Base-by-base conservation (phyloP, 2,113 vertebrate genomes). In the Burhinus oedicnemus region DNA sequence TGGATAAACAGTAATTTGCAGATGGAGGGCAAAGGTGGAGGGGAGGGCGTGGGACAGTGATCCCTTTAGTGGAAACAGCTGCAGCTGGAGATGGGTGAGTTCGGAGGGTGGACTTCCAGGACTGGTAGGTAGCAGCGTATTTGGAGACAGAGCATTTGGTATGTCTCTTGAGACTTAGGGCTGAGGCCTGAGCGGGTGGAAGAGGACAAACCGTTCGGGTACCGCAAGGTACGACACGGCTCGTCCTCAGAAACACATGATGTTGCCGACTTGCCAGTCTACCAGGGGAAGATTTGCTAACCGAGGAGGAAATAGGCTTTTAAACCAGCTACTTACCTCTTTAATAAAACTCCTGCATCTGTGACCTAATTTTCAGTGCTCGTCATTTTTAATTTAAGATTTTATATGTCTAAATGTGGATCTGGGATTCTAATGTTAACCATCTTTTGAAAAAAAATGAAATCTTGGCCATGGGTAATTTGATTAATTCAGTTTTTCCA, bases 201-300 rank as follows among this genome's bases (percentile, higher is more conserved):
- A 74, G 18, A 62, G 58, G 45, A 25, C 80, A 27, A 83, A 70
- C 9, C 2, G 1, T 51, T 57, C 2, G 8, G 34, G 52, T 62
- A n/a, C 15, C 2, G 1, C 54, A 9, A 9, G 11, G 19, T 40
- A 8, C 0, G 6, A 15, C 16, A 9, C 4, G 2, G n/a, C 20
- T 79, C 6, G 5, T 22, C 55, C 58, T 70, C 27, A 23, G 60
- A 23, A 89, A 29, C 3, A 2, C 30, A 1, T 1, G 1, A 4
- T 70, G 23, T 6, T 42, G 5, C 3, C 1, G 55, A 62, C 20
- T 55, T 70, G 25, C 10, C 36, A 8, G 11, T 80, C 10, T 83
- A 52, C 51, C 13, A 4, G 2, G 2, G 52, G 68, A 54, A 75
- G 18, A 9, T 52, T 52, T 83, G 62, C 11, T 70, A 71, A 55